Evolutionary conservation across 2,888 invertebrate species (phyloP).

Genomic region (Globia sparganii): DNA sequence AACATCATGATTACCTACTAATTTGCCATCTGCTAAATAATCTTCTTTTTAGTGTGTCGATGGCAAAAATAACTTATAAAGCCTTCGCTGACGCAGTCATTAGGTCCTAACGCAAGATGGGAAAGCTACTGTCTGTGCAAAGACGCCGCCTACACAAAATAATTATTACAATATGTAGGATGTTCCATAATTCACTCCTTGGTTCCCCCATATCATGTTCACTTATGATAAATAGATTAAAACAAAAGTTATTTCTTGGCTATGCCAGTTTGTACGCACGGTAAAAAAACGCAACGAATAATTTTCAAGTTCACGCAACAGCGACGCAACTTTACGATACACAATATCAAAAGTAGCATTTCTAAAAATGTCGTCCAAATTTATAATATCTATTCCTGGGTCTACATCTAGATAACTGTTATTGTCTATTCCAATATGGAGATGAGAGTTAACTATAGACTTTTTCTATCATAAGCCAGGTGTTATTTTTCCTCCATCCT

Average conservation of each 20-base stretch:
- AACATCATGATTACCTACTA: background rate
- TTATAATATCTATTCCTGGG: background rate
- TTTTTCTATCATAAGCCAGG: background rate
- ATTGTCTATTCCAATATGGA: background rate
- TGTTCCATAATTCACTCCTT: background rate
- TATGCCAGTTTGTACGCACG: too few relatives aligned
- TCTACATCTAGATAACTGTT: background rate
- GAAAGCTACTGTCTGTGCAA: background rate
- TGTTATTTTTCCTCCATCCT: background rate
- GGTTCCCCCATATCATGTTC: background rate
- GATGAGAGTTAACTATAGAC: background rate
- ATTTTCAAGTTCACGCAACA: background rate
- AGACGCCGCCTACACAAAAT: background rate
- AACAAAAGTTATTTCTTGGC: background rate
- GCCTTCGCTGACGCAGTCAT: background rate
- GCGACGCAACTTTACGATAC: too few relatives aligned
- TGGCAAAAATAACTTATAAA: background rate
- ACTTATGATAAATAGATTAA: background rate
- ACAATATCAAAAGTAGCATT: background rate
- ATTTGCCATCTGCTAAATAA: background rate
- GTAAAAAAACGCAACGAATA: too few relatives aligned
- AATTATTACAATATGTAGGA: background rate
- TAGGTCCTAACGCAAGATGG: background rate
- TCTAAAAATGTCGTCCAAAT: background rate
- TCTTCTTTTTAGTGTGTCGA: background rate